Percentiles rank a stretch among this genome's conserved stretches.
Conservation (phyloP, 2,797 vertebrate genomes). For the Diceros bicornis region DNA sequence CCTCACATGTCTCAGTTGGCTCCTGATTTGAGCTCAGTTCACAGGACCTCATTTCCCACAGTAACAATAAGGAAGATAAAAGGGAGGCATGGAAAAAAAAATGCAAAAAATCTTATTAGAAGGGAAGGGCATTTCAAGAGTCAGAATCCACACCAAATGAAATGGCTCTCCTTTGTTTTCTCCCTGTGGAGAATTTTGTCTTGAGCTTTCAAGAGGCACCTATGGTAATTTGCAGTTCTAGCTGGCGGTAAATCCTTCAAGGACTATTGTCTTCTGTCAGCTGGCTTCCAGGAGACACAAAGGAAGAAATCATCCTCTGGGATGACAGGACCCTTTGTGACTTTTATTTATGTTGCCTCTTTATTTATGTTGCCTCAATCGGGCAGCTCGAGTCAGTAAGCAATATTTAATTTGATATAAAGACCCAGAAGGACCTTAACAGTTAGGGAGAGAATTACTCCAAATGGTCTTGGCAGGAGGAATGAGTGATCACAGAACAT, state of each 20-base stretch:
- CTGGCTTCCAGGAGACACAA: conserved; percentile 60
- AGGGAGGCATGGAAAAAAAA: neutral
- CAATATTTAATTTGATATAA: conserved; percentile 44
- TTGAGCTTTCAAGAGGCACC: conserved; percentile 14
- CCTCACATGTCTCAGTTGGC: accelerated
- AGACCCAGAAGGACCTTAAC: neutral
- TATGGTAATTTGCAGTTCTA: conserved; percentile 23
- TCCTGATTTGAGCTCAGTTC: neutral
- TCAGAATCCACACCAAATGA: neutral
- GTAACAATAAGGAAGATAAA: neutral
- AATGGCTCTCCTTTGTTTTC: conserved; percentile 17
- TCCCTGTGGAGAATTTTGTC: conserved; percentile 36
- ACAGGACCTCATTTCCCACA: neutral
- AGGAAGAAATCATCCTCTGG: conserved; percentile 35
- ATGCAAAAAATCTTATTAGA: neutral
- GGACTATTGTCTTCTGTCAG: conserved; percentile 62
- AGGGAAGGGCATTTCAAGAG: neutral
- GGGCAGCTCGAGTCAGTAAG: neutral
- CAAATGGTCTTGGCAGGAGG: neutral
- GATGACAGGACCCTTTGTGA: conserved; percentile 43
- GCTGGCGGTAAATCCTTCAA: conserved; percentile 56
- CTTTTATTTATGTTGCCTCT: conserved; percentile 14
- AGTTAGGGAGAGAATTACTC: neutral
- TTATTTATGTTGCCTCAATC: neutral
- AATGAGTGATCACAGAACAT: neutral